A percentile compares a stretch with the other conserved stretches of the same genome.
These are phyloP conservation scores for Rhizoglyphus robini DNA, from an alignment of 1,140 invertebrate genomes.

Conservation along the genomic window DNA sequence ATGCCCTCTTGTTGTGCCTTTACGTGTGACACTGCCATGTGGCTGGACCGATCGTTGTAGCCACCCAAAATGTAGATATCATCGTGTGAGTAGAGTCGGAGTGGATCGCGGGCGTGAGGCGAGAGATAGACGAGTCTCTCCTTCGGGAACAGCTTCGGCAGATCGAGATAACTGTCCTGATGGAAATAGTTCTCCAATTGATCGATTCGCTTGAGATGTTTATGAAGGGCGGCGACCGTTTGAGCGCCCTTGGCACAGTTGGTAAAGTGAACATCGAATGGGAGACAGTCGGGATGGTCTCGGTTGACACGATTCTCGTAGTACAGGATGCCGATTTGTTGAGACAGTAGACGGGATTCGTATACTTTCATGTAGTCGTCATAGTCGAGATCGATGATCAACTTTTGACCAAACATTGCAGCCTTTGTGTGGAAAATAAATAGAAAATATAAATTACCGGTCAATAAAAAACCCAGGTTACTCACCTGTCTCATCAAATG, in stretches of 20 bases:
- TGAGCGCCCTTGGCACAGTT: slow-evolving; percentile 40
- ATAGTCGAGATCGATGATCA: slow-evolving; percentile 66
- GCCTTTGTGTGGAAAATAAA: too few relatives aligned
- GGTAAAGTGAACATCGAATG: slow-evolving; percentile 60
- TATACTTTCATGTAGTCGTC: slow-evolving; percentile 53
- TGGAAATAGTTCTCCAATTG: slow-evolving; percentile 48
- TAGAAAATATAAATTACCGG: too few relatives aligned
- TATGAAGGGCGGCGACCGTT: not conserved
- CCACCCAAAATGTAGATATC: slow-evolving; percentile 60
- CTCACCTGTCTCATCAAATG: slow-evolving; percentile 43
- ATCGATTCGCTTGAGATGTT: not conserved
- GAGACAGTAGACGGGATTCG: slow-evolving; percentile 54
- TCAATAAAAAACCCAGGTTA: too few relatives aligned
- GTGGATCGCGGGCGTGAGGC: slow-evolving; percentile 54
- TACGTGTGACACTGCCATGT: slow-evolving; percentile 59
- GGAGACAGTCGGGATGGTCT: slow-evolving; percentile 42
- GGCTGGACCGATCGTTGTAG: slow-evolving; percentile 36
- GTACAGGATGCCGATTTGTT: slow-evolving; percentile 54
- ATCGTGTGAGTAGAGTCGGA: slow-evolving; percentile 56
- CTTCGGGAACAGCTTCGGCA: slow-evolving; percentile 61
- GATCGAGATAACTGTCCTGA: slow-evolving; percentile 41
- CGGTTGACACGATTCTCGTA: slow-evolving; percentile 43
- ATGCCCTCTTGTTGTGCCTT: slow-evolving; percentile 71
- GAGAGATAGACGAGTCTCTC: slow-evolving; percentile 69
- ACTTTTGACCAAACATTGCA: slow-evolving; percentile 52